phyloP scores from a whole-genome alignment of 2,888 invertebrate genomes.

The Drosophila putrida region DNA sequence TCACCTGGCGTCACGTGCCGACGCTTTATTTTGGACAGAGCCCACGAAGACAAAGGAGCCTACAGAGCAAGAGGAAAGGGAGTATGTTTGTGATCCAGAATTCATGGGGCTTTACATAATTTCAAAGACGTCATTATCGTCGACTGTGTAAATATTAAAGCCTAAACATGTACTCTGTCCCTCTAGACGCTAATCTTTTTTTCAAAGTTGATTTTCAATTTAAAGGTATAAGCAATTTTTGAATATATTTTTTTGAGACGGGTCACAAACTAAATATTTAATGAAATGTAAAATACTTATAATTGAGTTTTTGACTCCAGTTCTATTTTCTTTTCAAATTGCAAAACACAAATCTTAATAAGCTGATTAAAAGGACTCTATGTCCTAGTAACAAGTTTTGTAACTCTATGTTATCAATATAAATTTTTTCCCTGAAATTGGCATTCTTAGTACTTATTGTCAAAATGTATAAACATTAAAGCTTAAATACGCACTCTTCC shows the following conservation, averaged over 20 bases:
- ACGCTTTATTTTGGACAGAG: conserved; percentile 16
- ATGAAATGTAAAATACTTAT: too few relatives aligned
- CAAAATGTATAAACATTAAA: conserved; percentile 30
- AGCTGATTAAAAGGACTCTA: too few relatives aligned
- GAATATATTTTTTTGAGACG: too few relatives aligned
- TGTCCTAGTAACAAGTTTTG: too few relatives aligned
- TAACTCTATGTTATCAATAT: too few relatives aligned
- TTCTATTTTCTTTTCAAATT: too few relatives aligned
- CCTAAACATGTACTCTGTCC: conserved; percentile 31
- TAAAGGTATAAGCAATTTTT: too few relatives aligned
- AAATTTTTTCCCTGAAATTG: too few relatives aligned
- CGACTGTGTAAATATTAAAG: conserved; percentile 37
- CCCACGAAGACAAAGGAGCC: neutral
- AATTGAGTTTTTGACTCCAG: too few relatives aligned
- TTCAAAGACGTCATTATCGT: conserved; percentile 15
- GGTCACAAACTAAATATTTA: too few relatives aligned
- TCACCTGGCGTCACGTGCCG: conserved; percentile 38
- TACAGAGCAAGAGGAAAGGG: neutral
- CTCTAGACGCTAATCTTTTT: conserved; percentile 9
- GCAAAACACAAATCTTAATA: too few relatives aligned
- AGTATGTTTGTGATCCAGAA: neutral
- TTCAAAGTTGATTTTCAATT: conserved; percentile 66
- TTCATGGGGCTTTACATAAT: conserved; percentile 11
- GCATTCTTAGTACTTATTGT: too few relatives aligned
- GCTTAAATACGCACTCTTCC: conserved; percentile 32